Percentiles rank a stretch among this genome's conserved stretches.
phyloP scores from a whole-genome alignment of 2,113 vertebrate genomes.

The Oreotrochilus melanogaster region DNA sequence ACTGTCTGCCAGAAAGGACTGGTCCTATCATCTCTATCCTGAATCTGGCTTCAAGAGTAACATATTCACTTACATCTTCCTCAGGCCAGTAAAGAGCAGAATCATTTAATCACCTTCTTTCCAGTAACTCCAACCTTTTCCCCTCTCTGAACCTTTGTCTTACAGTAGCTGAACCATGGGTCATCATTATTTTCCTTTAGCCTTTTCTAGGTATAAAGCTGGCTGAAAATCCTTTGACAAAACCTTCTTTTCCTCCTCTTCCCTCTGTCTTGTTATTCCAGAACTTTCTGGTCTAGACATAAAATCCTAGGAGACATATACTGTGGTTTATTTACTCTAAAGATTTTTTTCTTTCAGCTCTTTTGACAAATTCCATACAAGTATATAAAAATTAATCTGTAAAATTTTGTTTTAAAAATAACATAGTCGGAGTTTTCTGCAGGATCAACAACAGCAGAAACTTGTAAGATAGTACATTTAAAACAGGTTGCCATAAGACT shows the following conservation, averaged over 20 bases:
- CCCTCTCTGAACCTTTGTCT: conserved; percentile 26
- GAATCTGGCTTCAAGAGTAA: not conserved
- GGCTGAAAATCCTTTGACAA: not conserved
- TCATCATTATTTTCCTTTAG: conserved; percentile 23
- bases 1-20: conserved; percentile 2
- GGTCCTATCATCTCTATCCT: not conserved
- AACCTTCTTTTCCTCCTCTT: not conserved
- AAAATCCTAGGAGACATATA: not conserved
- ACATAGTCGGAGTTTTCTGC: not conserved
- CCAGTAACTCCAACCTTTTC: conserved; percentile 23
- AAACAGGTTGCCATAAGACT: not conserved
- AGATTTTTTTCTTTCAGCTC: not conserved
- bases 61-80: not conserved
- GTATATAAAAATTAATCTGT: not conserved
- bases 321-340: conserved; percentile 1
- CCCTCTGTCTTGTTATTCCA: not conserved
- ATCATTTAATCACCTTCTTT: conserved; percentile 7
- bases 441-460: not conserved
- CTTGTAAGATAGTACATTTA: not conserved
- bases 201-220: not conserved
- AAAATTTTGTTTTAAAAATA: conserved; percentile 25
- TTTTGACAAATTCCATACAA: not conserved
- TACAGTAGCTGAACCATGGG: not conserved
- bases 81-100: not conserved
- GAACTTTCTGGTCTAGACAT: not conserved